Evolutionary conservation across 1,140 invertebrate species (phyloP).

Genomic region (Bombus sylvicola): DNA sequence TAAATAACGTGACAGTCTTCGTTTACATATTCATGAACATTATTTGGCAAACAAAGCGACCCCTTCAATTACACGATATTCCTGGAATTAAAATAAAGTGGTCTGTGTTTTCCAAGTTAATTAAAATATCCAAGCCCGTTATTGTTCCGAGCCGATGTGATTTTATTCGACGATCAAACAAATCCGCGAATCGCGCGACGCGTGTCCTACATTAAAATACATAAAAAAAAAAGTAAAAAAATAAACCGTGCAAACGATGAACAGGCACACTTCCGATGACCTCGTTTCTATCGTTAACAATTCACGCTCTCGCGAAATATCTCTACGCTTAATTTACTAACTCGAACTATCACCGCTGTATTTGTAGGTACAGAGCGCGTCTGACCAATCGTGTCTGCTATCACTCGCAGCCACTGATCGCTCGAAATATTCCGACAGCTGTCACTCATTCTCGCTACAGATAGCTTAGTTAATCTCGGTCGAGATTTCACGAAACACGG

Average conservation of each 20-base stretch:
- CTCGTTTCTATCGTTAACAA: not conserved
- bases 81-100: conserved; percentile 4
- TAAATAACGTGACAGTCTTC: not conserved
- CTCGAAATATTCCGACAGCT: conserved; percentile 32
- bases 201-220: not conserved
- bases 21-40: not conserved
- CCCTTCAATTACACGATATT: conserved; percentile 11
- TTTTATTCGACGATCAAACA: conserved; percentile 9
- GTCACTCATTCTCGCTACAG: not conserved
- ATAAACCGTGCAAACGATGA: not conserved
- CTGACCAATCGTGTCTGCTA: conserved; percentile 3
- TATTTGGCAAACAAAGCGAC: conserved; percentile 6
- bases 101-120: conserved; percentile 12
- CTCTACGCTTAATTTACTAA: not conserved
- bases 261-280: not conserved
- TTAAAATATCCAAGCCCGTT: conserved; percentile 20
- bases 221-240: not conserved
- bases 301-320: not conserved
- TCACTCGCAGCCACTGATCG: conserved; percentile 11
- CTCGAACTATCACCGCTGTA: not conserved
- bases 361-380: not conserved
- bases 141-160: not conserved
- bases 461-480: not conserved
- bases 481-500: not conserved
- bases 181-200: not conserved